phyloP scores from a whole-genome alignment of 1,140 invertebrate species.

The Lepidotrigona ventralis region DNA sequence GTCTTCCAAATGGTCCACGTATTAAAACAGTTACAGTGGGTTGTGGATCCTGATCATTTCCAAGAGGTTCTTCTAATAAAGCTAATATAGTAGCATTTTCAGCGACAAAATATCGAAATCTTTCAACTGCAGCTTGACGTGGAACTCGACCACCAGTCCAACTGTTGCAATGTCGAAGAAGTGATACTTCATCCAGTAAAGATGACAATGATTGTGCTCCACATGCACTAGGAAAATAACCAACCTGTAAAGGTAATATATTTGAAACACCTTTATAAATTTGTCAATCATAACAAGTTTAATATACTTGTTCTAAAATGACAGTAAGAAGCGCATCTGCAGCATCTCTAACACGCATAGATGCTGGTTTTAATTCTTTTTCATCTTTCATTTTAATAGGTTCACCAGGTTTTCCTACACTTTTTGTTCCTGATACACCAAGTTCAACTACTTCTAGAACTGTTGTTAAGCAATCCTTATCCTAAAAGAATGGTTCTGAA shows the following conservation, averaged over 20 bases:
- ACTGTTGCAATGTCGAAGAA: slow-evolving; percentile 89
- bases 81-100: slow-evolving; percentile 95
- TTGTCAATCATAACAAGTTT: not conserved
- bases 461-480: slow-evolving; percentile 94
- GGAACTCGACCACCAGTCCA: slow-evolving; percentile 80
- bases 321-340: slow-evolving; percentile 95
- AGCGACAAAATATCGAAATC: slow-evolving; percentile 94
- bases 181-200: slow-evolving; percentile 91
- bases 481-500: slow-evolving; percentile 77
- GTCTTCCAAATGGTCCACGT: slow-evolving; percentile 94
- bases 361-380: slow-evolving; percentile 97
- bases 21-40: slow-evolving; percentile 90
- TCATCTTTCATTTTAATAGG: slow-evolving; percentile 96
- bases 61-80: slow-evolving; percentile 93
- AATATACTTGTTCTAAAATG: slow-evolving; percentile 92
- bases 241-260: slow-evolving; percentile 80
- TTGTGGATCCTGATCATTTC: slow-evolving; percentile 89
- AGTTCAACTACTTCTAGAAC: slow-evolving; percentile 98
- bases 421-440: slow-evolving; percentile 97
- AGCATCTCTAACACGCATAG: slow-evolving; percentile 96
- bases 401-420: slow-evolving; percentile 92
- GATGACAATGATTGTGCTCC: slow-evolving; percentile 92
- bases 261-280: not conserved
- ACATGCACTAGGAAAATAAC: slow-evolving; percentile 91
- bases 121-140: slow-evolving; percentile 82